Evolutionary conservation across 2,888 invertebrate species (phyloP).

Genomic region (Vanessa cardui): DNA sequence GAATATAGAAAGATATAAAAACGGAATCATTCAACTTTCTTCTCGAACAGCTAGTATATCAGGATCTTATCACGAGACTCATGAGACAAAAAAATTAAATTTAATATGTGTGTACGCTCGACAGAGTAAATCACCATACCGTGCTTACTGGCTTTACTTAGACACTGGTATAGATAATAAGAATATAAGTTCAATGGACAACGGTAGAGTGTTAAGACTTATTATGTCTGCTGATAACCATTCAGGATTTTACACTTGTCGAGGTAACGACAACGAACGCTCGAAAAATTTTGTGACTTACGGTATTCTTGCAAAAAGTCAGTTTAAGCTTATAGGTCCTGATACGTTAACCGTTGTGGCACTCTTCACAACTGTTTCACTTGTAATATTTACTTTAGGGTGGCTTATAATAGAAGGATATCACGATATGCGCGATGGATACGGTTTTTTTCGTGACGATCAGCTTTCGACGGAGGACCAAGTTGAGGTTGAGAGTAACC

Average conservation of each 20-base stretch:
- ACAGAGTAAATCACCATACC: slow-evolving; percentile 49
- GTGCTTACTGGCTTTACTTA: slow-evolving; percentile 66
- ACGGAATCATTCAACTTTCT: slow-evolving; percentile 62
- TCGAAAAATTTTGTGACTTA: slow-evolving; percentile 71
- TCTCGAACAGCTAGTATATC: slow-evolving; percentile 72
- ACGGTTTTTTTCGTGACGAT: slow-evolving; percentile 71
- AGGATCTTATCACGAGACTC: slow-evolving; percentile 69
- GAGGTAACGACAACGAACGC: slow-evolving; percentile 57
- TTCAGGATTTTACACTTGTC: slow-evolving; percentile 72
- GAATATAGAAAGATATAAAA: slow-evolving; percentile 59
- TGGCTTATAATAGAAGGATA: slow-evolving; percentile 70
- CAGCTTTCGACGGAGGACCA: slow-evolving; percentile 66
- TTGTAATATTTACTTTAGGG: slow-evolving; percentile 60
- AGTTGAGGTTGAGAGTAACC: slow-evolving; percentile 67
- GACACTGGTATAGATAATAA: slow-evolving; percentile 60
- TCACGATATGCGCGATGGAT: slow-evolving; percentile 66
- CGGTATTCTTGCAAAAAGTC: slow-evolving; percentile 66
- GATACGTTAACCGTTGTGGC: slow-evolving; percentile 64
- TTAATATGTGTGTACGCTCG: slow-evolving; percentile 69
- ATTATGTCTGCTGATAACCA: slow-evolving; percentile 60
- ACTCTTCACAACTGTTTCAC: slow-evolving; percentile 59
- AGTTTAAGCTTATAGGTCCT: slow-evolving; percentile 57
- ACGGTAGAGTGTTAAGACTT: slow-evolving; percentile 65
- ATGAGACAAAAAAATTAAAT: slow-evolving; percentile 63
- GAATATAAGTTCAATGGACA: slow-evolving; percentile 56